These are phyloP conservation scores for Drosophila algonquin DNA, from an alignment of 2,888 invertebrate species.

Conservation along the genomic window DNA sequence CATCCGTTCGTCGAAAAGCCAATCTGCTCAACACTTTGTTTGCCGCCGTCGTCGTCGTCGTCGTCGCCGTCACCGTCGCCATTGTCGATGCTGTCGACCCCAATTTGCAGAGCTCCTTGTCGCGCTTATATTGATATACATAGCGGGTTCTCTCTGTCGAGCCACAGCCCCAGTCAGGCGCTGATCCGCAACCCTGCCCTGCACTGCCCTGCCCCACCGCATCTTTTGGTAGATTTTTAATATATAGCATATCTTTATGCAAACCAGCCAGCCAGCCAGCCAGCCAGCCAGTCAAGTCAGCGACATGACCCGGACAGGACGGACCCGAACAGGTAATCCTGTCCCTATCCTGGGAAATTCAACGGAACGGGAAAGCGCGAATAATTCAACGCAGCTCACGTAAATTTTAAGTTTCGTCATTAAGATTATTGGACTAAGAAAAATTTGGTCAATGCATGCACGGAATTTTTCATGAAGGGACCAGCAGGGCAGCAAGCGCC, in stretches of 20 bases:
- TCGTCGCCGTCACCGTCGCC: slow-evolving; percentile 7
- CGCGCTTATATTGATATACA: slow-evolving; percentile 57
- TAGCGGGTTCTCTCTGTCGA: slow-evolving; percentile 30
- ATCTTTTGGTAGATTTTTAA: slow-evolving; percentile 51
- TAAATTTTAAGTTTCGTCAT: slow-evolving; percentile 78
- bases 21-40: slow-evolving; percentile 77
- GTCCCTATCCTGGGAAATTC: slow-evolving; percentile 4
- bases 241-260: slow-evolving; percentile 64
- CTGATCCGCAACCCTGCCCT: slow-evolving; percentile 13
- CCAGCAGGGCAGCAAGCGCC: neutral
- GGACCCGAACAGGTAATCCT: slow-evolving; percentile 66
- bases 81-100: slow-evolving; percentile 68
- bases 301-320: slow-evolving; percentile 11
- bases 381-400: slow-evolving; percentile 74
- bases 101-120: slow-evolving; percentile 76
- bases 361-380: slow-evolving; percentile 15
- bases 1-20: slow-evolving; percentile 41
- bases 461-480: slow-evolving; percentile 72
- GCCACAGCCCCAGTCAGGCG: neutral
- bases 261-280: slow-evolving; percentile 43
- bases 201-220: slow-evolving; percentile 2
- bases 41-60: slow-evolving; percentile 42
- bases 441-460: slow-evolving; percentile 68
- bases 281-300: slow-evolving; percentile 46
- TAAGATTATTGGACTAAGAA: slow-evolving; percentile 77